Conservation (phyloP, 2,888 invertebrate species). For the Drosophila formosana region DNA sequence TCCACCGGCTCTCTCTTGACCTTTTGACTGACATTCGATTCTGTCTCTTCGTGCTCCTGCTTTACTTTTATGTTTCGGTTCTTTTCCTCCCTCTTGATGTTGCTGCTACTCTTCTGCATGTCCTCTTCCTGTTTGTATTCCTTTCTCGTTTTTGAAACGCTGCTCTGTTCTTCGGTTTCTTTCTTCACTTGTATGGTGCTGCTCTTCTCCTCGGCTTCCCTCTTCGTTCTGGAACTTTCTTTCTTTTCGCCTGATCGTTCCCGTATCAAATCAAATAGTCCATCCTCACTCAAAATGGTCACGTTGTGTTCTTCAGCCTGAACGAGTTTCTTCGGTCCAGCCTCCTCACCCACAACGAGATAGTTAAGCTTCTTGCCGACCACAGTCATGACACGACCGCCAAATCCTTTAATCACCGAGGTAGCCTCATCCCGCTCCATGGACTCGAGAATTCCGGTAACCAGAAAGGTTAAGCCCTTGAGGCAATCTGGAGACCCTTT, state of each 20-base stretch:
- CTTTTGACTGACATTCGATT: conserved; percentile 22
- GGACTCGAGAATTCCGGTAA: conserved; percentile 95
- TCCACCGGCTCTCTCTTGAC: conserved; percentile 15
- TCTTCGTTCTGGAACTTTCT: conserved; percentile 30
- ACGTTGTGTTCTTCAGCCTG: conserved; percentile 91
- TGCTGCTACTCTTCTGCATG: conserved; percentile 5
- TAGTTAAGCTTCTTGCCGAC: conserved; percentile 93
- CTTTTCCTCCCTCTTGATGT: conserved; percentile 21
- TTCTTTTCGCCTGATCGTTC: conserved; percentile 86
- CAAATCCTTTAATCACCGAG: conserved; percentile 90
- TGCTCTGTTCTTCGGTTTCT: conserved; percentile 24
- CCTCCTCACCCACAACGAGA: conserved; percentile 93
- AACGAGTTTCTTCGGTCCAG: conserved; percentile 93
- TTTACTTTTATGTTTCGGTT: conserved; percentile 28
- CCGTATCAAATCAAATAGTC: conserved; percentile 91
- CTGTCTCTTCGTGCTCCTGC: conserved; percentile 23
- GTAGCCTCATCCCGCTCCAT: conserved; percentile 93
- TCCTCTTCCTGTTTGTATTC: conserved; percentile 12
- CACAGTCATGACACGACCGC: conserved; percentile 90
- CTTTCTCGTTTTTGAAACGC: conserved; percentile 10
- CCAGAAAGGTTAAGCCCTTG: conserved; percentile 89
- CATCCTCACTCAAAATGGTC: conserved; percentile 92
- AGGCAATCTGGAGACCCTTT: conserved; percentile 91
- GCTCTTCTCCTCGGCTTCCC: conserved; percentile 20
- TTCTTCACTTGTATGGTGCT: conserved; percentile 41